Evolutionary conservation across 2,888 invertebrate species (phyloP), one percentile per base, ranked within the genome.

Genomic region (Smittia aterrima): DNA sequence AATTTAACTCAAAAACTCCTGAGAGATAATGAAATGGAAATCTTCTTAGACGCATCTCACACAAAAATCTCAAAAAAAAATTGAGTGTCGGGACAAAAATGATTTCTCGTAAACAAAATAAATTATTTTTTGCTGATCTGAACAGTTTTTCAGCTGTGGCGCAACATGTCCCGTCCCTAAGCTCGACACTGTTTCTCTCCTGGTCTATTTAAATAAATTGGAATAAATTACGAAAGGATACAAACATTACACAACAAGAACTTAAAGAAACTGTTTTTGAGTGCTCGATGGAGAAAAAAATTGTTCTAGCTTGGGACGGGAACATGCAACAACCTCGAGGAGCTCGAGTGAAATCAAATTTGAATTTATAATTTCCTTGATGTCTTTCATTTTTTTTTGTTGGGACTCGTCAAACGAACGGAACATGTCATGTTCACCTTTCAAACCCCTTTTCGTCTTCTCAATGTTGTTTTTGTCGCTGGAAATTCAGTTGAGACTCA

Each of bases 201-300:
- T 40, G 66, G 66, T 66, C 66, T 66, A 66, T 66, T 66, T 66
- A 66, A 66, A 66, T 66, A 40, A 66, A 66, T 66, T 66, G 32
- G 66, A 66, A 66, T 66, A 66, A 66, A 66, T 66, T 66, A 66
- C 32, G 40, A 66, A 66, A 66, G 66, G 66, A 66, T 66, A 66
- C 66, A 66, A 66, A 40, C 66, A 66, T 66, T 66, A 66, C 66
- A 66, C 18, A 66, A 66, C 66, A 64, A 25, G 18, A 53, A 53
- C 53, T 53, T 11, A 13, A 53, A 16, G n/a, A n/a, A 53, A 53
- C 18, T 64, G 25, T 64, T 27, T 64, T 27, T 16, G 16, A 25
- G 24, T 64, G 64, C 24, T 22, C 11, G 24, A 64, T 64, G 24
- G 13, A 40, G 18, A 22, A 27, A 66, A 20, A 16, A 66, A 20